Conservation (phyloP, 2,797 vertebrate species). For the Lagocephalus sceleratus region DNA sequence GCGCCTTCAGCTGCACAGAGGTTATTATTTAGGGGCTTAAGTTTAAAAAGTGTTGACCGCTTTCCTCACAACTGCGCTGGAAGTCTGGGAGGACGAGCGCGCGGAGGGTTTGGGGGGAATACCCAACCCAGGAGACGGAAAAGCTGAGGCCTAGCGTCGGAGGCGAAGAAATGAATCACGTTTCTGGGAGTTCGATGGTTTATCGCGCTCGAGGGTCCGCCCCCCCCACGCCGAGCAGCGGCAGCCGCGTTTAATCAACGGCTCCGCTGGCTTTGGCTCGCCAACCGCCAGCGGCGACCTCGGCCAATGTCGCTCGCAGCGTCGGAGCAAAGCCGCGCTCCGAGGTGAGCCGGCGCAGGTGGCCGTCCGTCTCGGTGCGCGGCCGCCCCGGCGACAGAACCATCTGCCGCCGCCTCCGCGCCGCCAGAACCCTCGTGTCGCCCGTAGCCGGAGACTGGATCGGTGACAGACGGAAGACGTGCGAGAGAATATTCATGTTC, state of each 20-base stretch:
- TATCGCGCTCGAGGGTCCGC: too few species aligned
- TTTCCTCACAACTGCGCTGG: slow-evolving; percentile 9
- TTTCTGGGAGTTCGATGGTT: too few species aligned
- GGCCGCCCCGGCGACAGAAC: slow-evolving; percentile 63
- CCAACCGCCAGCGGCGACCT: slow-evolving; percentile 38
- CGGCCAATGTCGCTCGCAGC: slow-evolving; percentile 12
- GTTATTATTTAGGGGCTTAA: slow-evolving; percentile 10
- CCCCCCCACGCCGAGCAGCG: too few species aligned
- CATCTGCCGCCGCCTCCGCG: slow-evolving; percentile 62
- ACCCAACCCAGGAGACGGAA: slow-evolving; percentile 20
- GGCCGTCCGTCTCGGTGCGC: slow-evolving; percentile 59
- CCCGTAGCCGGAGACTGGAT: slow-evolving; percentile 33
- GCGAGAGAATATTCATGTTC: neutral
- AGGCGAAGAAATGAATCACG: too few species aligned
- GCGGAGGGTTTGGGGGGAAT: too few species aligned
- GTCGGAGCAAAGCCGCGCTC: slow-evolving; percentile 4
- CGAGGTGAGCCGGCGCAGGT: slow-evolving; percentile 50
- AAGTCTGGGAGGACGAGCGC: too few species aligned
- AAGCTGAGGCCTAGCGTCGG: neutral
- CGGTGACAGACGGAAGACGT: slow-evolving; percentile 27
- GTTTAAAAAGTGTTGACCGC: slow-evolving; percentile 11
- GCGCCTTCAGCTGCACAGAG: slow-evolving; percentile 5
- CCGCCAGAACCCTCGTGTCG: slow-evolving; percentile 34
- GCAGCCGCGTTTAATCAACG: slow-evolving; percentile 30
- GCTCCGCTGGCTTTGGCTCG: slow-evolving; percentile 21